These are phyloP conservation scores for Circaetus gallicus DNA, from an alignment of 2,113 vertebrate species.

Conservation along the genomic window DNA sequence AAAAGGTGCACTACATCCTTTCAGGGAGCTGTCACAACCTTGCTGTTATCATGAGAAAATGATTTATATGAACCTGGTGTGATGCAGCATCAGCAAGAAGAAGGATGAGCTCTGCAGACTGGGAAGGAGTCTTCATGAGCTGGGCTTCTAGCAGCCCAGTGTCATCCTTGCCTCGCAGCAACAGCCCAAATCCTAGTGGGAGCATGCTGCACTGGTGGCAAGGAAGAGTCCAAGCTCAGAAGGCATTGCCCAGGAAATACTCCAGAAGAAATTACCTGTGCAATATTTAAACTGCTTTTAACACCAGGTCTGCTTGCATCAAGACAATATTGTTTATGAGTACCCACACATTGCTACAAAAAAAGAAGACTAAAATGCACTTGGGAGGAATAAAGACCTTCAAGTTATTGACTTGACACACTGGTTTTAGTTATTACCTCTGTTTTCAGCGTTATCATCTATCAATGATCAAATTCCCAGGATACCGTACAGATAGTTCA, in stretches of 20 bases:
- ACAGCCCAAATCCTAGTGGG: neutral
- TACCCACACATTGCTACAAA: neutral
- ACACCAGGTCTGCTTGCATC: neutral
- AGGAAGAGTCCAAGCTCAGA: neutral
- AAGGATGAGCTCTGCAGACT: neutral
- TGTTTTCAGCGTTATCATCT: neutral
- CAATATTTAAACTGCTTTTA: neutral
- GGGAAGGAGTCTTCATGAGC: neutral
- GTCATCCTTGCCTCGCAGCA: neutral
- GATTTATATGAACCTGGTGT: neutral
- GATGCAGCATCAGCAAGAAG: neutral
- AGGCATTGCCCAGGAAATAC: neutral
- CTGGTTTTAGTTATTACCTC: neutral
- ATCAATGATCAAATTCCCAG: neutral
- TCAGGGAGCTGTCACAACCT: neutral
- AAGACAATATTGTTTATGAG: neutral
- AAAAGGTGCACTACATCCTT: neutral
- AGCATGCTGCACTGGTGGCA: neutral
- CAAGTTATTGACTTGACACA: neutral
- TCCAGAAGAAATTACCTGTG: neutral
- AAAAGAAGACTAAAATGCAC: neutral
- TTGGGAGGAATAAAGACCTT: neutral
- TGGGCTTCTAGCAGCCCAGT: neutral
- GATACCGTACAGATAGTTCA: neutral
- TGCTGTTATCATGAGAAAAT: neutral